Percentiles rank a stretch among this genome's conserved stretches.
These are phyloP conservation scores for Mesorhabditis belari DNA, from an alignment of 2,888 invertebrate species.

Conservation along the genomic window DNA sequence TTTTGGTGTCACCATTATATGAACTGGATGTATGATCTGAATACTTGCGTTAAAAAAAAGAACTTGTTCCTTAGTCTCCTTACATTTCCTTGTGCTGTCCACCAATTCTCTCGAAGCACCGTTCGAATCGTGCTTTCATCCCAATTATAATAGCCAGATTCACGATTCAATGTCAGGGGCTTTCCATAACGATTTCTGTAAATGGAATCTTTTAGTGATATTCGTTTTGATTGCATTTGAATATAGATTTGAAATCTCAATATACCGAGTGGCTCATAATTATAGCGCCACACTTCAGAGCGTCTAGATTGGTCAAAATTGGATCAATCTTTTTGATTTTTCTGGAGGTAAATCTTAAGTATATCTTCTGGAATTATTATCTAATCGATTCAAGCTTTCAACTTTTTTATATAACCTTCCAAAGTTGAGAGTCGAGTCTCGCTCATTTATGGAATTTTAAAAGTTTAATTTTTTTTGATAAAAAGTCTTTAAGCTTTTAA, in stretches of 20 bases:
- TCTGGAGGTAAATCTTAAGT: no score
- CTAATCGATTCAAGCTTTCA: no score
- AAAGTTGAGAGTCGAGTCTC: no score
- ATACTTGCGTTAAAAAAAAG: neutral
- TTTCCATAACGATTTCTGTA: slow-evolving; percentile 44
- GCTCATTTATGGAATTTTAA: no score
- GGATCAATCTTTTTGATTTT: no score
- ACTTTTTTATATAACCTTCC: no score
- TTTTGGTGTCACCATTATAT: slow-evolving; percentile 82
- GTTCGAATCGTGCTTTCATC: slow-evolving; percentile 78
- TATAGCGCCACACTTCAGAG: no score
- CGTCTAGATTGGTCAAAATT: no score
- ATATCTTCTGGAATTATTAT: no score
- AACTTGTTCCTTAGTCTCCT: neutral
- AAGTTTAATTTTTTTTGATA: no score
- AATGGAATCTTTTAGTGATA: neutral
- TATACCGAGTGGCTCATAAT: neutral
- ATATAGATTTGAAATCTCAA: neutral
- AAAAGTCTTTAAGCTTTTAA: no score
- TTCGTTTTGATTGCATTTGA: neutral
- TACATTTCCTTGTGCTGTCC: slow-evolving; percentile 66
- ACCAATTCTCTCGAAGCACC: slow-evolving; percentile 69
- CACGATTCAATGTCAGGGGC: slow-evolving; percentile 39
- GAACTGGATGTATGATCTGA: slow-evolving; percentile 64
- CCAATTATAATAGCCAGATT: slow-evolving; percentile 70